Percentiles rank a stretch among this genome's conserved stretches.
These are phyloP conservation scores for Cistogaster globosa DNA, from an alignment of 2,888 invertebrate species.

Conservation along the genomic window DNA sequence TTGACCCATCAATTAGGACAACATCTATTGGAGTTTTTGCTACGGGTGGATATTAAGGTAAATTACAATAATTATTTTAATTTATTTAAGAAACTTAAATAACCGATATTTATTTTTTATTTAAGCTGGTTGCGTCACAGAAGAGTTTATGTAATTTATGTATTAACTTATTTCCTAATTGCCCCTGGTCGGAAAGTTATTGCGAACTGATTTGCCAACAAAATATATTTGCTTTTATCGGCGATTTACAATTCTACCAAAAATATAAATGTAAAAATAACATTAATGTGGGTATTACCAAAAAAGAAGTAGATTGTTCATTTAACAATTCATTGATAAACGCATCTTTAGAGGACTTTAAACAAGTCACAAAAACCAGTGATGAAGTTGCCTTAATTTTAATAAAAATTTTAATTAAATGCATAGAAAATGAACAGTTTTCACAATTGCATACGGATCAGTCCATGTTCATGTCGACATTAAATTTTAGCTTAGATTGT, in stretches of 20 bases:
- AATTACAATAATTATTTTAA: neutral
- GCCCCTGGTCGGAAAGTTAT: constrained; percentile 78
- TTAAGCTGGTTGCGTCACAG: constrained; percentile 81
- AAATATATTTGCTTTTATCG: constrained; percentile 76
- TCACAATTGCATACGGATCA: constrained; percentile 75
- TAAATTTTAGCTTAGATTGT: constrained; percentile 80
- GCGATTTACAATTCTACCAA: constrained; percentile 76
- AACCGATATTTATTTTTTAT: constrained; percentile 14
- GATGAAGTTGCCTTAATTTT: constrained; percentile 80
- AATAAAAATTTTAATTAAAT: constrained; percentile 79
- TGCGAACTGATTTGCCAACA: constrained; percentile 27
- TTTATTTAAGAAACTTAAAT: neutral
- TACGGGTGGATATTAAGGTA: constrained; percentile 80
- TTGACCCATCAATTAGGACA: constrained; percentile 81
- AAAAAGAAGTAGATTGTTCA: neutral
- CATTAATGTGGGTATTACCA: neutral
- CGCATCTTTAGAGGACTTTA: constrained; percentile 73
- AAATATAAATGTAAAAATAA: constrained; percentile 66
- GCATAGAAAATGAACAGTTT: constrained; percentile 78
- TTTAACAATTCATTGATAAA: neutral
- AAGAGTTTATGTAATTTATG: constrained; percentile 80
- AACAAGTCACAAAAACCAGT: constrained; percentile 75
- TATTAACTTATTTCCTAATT: constrained; percentile 82
- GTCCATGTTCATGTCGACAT: constrained; percentile 78
- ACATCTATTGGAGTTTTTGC: constrained; percentile 79